Evolutionary conservation across 2,797 vertebrate genomes (phyloP), one percentile per base, ranked within the genome.

Genomic region (Thamnophis elegans): DNA sequence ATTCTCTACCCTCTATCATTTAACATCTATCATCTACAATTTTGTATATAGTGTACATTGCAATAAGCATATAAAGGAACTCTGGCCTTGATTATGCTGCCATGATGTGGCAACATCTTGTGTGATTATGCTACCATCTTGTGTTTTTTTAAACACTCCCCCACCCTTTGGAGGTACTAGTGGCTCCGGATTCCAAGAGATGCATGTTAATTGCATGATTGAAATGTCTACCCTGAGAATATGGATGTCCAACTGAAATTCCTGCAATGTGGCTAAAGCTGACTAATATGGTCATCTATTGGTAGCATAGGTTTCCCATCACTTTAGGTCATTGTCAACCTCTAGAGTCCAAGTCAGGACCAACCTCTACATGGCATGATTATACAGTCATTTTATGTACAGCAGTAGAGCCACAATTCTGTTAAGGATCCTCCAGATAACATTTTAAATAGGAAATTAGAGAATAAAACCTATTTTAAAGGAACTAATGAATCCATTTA

Each of bases 201-300:
- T 68, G 26, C 32, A 78, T 59, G 56, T 60, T 92, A 28, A 53
- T 32, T 87, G 2, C 59, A 36, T 55, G 14, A 68, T 87, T 22
- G 8, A 88, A 89, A 88, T 60, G 22, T 42, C 28, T 55, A 26
- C 36, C 13, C 26, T 68, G 60, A 55, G 88, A 58, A 73, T 58
- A 62, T 85, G 87, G 60, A 36, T 90, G 53, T 22, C n/a, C 65
- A 54, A 96, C 94, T 95, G 94, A 95, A 92, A 65, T 97, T 96
- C 93, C 89, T 93, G 95, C 92, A 94, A 94, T 95, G 96, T 94
- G 73, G 89, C 78, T 94, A 92, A 90, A 58, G 36, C 28, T 87
- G 73, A n/a, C 85, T 89, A 26, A 47, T 82, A 65, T 60, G n/a
- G 55, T 59, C 89, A 88, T 10, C 78, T 85, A 92, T 92, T 92